Conservation (phyloP, 2,888 invertebrate genomes). For the Drosophila heteroneura region DNA sequence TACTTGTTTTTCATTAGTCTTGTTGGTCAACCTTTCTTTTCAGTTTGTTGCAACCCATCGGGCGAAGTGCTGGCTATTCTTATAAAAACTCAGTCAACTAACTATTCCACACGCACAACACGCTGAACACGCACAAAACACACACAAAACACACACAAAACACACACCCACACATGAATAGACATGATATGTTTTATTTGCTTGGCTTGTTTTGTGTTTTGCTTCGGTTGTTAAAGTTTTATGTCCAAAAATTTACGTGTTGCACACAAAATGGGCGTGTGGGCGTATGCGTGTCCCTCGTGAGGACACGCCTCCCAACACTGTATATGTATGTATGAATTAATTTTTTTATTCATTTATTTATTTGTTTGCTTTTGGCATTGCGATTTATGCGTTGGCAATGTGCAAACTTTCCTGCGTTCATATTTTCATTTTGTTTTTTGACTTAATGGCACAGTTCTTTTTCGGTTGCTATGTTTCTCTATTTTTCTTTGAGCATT, state of each 20-base stretch:
- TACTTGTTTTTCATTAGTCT: background rate
- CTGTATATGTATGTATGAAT: conserved; percentile 4
- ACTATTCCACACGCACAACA: conserved; percentile 4
- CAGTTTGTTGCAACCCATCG: background rate
- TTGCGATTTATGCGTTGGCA: conserved; percentile 68
- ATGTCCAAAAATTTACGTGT: conserved; percentile 73
- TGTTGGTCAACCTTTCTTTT: background rate
- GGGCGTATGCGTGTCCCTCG: conserved; percentile 24
- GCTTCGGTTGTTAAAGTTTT: conserved; percentile 69
- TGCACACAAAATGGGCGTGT: conserved; percentile 34
- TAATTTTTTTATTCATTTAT: conserved; percentile 19
- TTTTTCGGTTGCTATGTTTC: background rate
- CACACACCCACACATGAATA: background rate
- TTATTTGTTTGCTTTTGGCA: conserved; percentile 35
- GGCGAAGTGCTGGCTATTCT: background rate
- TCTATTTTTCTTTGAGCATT: conserved; percentile 16
- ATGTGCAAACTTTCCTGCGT: conserved; percentile 61
- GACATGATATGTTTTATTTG: conserved; percentile 46
- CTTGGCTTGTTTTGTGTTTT: conserved; percentile 43
- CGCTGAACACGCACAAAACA: background rate
- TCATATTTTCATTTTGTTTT: conserved; percentile 54
- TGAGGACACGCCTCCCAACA: background rate
- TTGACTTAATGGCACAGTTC: conserved; percentile 10
- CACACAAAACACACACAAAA: conserved; percentile 1
- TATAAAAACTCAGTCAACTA: conserved; percentile 16